Evolutionary conservation across 2,888 invertebrate species (phyloP).

Genomic region (Podabrus alpinus): DNA sequence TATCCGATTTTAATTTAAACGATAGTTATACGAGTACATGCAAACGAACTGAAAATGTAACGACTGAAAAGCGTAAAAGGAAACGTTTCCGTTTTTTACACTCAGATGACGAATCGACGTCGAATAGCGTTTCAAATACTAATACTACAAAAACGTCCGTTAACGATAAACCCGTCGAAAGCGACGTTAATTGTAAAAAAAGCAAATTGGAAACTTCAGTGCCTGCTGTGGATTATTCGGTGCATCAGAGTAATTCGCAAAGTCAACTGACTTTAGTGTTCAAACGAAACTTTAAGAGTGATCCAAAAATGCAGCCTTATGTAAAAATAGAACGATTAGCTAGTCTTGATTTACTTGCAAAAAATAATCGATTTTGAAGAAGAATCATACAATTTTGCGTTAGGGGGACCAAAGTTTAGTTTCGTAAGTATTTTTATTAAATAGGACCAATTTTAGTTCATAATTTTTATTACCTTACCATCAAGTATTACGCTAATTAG

Average conservation of each 20-base stretch:
- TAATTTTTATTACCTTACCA: background rate
- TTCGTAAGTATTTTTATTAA: constrained; percentile 4
- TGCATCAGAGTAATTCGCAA: constrained; percentile 31
- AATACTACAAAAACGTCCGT: background rate
- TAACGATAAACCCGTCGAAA: background rate
- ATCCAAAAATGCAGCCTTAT: constrained; percentile 30
- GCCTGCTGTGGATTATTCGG: constrained; percentile 28
- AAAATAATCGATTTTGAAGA: constrained; percentile 6
- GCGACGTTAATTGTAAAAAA: constrained; percentile 5
- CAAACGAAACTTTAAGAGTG: constrained; percentile 31
- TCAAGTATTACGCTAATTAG: background rate
- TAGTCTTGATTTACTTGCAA: constrained; percentile 31
- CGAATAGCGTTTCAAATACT: background rate
- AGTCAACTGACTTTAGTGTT: constrained; percentile 33
- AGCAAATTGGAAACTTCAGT: constrained; percentile 12
- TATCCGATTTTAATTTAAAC: constrained; percentile 1
- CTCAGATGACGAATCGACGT: constrained; percentile 30
- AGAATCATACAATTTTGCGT: background rate
- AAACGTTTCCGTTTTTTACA: constrained; percentile 34
- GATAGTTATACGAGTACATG: background rate
- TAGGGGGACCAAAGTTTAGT: constrained; percentile 24
- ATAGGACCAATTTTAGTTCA: background rate
- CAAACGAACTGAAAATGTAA: background rate
- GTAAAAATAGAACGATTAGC: constrained; percentile 27
- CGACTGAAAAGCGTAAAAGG: constrained; percentile 18